phyloP scores from a whole-genome alignment of 1,140 invertebrate species.

The Drosophila truncata region DNA sequence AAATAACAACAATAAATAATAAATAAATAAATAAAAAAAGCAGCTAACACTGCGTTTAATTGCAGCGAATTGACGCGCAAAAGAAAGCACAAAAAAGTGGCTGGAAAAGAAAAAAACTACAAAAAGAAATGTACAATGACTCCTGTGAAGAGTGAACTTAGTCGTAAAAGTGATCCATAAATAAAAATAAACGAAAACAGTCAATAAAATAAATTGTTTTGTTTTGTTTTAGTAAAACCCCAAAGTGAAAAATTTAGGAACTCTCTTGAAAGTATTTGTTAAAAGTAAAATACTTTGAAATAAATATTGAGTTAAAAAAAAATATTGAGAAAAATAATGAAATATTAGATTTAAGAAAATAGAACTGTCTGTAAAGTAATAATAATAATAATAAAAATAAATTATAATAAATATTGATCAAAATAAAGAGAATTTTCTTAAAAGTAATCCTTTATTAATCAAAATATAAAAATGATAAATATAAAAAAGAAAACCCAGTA shows the following conservation, averaged over 20 bases:
- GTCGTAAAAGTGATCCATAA: neutral
- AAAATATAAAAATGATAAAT: too few relatives aligned
- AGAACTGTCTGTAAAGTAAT: too few relatives aligned
- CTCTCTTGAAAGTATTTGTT: neutral
- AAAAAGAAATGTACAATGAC: conserved; percentile 22
- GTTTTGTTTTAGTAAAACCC: too few relatives aligned
- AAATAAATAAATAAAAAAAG: neutral
- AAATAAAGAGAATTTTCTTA: too few relatives aligned
- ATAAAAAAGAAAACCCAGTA: too few relatives aligned
- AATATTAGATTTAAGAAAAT: too few relatives aligned
- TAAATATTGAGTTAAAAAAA: neutral
- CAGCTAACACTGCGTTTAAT: conserved; percentile 24
- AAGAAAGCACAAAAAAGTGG: conserved; percentile 31
- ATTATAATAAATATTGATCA: too few relatives aligned
- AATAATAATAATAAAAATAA: too few relatives aligned
- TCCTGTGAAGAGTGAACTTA: neutral
- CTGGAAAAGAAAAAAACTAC: conserved; percentile 1
- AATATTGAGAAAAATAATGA: too few relatives aligned
- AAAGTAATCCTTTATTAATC: too few relatives aligned
- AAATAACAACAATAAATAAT: conserved; percentile 3
- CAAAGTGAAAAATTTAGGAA: neutral
- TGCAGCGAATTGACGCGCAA: conserved; percentile 22
- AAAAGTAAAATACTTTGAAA: too few relatives aligned
- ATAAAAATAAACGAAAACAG: neutral
- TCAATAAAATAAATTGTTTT: neutral